These are phyloP conservation scores for Neuroscelio doddi DNA, from an alignment of 2,888 invertebrate species.

Conservation along the genomic window DNA sequence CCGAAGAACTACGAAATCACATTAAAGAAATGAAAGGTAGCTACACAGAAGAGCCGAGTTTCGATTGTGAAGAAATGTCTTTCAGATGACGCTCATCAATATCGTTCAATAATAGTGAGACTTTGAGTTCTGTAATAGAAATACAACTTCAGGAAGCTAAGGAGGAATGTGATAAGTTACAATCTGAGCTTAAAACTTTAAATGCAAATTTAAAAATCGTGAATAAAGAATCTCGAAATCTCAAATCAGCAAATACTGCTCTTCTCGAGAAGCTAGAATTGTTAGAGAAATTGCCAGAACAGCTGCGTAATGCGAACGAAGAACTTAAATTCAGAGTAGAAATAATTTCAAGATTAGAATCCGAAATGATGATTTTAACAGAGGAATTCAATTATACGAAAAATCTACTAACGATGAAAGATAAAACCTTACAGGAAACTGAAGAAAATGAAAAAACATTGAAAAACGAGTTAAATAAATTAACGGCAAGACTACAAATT, in stretches of 20 bases:
- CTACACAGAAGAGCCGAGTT: constrained; percentile 57
- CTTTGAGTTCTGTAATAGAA: constrained; percentile 64
- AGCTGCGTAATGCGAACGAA: constrained; percentile 33
- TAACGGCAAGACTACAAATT: constrained; percentile 30
- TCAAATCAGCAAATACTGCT: constrained; percentile 36
- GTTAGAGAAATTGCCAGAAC: constrained; percentile 40
- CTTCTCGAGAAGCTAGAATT: constrained; percentile 39
- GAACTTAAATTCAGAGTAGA: constrained; percentile 29
- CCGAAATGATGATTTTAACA: constrained; percentile 36
- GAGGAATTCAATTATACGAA: constrained; percentile 41
- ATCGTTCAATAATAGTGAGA: constrained; percentile 59
- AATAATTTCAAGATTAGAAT: constrained; percentile 37
- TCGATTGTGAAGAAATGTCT: constrained; percentile 58
- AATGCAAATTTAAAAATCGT: constrained; percentile 44
- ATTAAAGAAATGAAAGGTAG: constrained; percentile 56
- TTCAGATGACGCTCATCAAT: constrained; percentile 24
- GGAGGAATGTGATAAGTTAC: constrained; percentile 57
- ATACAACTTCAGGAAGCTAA: constrained; percentile 70
- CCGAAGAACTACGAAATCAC: constrained; percentile 59
- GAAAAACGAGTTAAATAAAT: constrained; percentile 37
- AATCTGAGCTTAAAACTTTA: constrained; percentile 73
- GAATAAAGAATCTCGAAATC: constrained; percentile 43
- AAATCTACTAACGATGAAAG: constrained; percentile 28
- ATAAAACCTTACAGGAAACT: constrained; percentile 36
- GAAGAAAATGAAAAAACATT: constrained; percentile 34